A percentile compares a stretch with the other conserved stretches of the same genome.
Evolutionary conservation across 2,113 vertebrate genomes (phyloP).

Genomic region (Rattus norvegicus): DNA sequence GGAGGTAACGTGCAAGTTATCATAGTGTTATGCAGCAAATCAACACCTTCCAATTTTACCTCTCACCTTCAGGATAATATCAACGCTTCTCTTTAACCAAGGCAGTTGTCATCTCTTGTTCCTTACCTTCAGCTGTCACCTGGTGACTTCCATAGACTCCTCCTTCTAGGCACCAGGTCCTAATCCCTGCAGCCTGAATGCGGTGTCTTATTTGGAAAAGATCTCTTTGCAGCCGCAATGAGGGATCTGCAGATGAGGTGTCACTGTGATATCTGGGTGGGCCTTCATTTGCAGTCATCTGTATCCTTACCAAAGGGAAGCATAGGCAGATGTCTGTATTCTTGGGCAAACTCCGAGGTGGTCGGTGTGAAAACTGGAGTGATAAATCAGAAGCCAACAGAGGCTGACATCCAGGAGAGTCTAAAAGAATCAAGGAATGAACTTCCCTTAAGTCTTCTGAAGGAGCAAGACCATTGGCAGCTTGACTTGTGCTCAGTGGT

Average conservation of each 20-base stretch:
- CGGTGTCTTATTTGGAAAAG: not conserved
- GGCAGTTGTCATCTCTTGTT: not conserved
- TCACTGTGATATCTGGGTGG: not conserved
- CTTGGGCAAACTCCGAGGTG: not conserved
- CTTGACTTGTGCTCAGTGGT: not conserved
- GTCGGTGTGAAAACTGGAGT: not conserved
- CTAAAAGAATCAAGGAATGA: not conserved
- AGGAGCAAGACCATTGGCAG: not conserved
- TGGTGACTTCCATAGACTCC: not conserved
- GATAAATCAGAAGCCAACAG: not conserved
- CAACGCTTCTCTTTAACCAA: not conserved
- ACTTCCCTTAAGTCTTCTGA: not conserved
- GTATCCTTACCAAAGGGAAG: not conserved
- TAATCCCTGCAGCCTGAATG: not conserved
- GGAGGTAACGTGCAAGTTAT: not conserved
- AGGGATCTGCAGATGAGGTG: not conserved
- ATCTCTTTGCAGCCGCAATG: not conserved
- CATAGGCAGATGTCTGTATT: not conserved
- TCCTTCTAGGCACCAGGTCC: not conserved
- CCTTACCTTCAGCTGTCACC: not conserved
- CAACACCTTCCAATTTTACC: not conserved
- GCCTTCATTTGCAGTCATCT: not conserved
- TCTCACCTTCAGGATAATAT: not conserved
- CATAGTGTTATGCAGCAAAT: not conserved
- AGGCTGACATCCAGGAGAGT: not conserved